Percentiles rank a stretch among this genome's conserved stretches.
These are phyloP conservation scores for Leptatherina wallacei DNA, from an alignment of 2,797 vertebrate genomes.

Conservation along the genomic window DNA sequence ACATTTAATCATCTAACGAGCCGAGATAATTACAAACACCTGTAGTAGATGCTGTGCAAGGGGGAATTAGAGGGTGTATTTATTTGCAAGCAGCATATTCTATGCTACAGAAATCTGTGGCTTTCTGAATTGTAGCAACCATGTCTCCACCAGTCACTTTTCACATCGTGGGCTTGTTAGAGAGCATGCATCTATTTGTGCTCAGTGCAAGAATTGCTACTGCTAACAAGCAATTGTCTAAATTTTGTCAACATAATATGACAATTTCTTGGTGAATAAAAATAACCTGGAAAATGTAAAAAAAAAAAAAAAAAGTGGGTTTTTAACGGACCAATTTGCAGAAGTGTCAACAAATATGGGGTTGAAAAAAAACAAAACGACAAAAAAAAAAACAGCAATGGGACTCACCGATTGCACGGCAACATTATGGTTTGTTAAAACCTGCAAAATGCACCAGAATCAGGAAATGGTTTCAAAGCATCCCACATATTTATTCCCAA, in stretches of 20 bases:
- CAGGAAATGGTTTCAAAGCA: background rate
- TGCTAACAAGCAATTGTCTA: constrained; percentile 54
- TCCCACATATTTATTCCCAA: background rate
- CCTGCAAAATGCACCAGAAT: background rate
- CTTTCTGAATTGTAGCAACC: constrained; percentile 30
- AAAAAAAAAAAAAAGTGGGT: constrained; percentile 5
- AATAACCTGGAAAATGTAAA: constrained; percentile 28
- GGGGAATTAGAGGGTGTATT: constrained; percentile 3
- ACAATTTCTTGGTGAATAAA: constrained; percentile 32
- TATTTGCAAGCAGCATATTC: constrained; percentile 20
- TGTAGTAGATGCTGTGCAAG: background rate
- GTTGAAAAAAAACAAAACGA: background rate
- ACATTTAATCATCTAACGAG: constrained; percentile 4
- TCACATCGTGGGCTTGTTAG: constrained; percentile 50
- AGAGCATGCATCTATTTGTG: constrained; percentile 29
- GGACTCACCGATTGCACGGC: background rate
- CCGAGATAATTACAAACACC: constrained; percentile 10
- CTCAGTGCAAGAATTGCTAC: constrained; percentile 12
- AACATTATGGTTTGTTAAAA: background rate
- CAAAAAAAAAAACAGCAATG: background rate
- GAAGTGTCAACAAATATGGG: background rate
- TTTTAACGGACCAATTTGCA: constrained; percentile 11
- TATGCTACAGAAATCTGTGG: constrained; percentile 9
- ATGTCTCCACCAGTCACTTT: constrained; percentile 24
- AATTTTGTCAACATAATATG: constrained; percentile 46